Base-by-base conservation (phyloP, 2,113 vertebrate species). In the Danio rerio region DNA sequence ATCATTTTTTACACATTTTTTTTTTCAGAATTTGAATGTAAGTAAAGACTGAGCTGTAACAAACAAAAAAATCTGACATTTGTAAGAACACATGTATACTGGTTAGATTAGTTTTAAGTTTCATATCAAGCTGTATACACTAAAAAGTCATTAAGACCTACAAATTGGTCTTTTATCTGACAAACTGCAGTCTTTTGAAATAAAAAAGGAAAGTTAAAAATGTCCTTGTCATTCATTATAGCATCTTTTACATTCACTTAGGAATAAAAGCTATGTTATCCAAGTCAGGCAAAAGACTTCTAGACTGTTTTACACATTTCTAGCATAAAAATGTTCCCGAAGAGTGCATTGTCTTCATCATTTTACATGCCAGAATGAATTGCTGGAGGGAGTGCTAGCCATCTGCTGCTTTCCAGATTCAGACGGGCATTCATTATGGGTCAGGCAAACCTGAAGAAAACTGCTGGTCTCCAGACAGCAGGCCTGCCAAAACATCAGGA, bases 361-460 rank as follows among this genome's bases (percentile, higher is more conserved):
- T 56, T 53, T 43, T 16, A 81, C 78, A 78, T 53, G 62, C 20
- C 50, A 16, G n/a, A 84, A 69, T 79, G 68, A 81, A 85, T 52
- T 69, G 71, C 76, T 84, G 72, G 7, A 83, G 87, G 84, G 79
- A 59, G 69, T 68, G 83, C 66, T 72, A 53, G 78, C 86, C 89
- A 91, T 91, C 90, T 90, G 88, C 87, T 59, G 12, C 79, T 16
- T 11, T 83, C 31, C 68, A 55, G 40, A 83, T 71, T 87, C 85
- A 87, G 89, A 85, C 21, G 21, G 31, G 55, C 79, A 83, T 87
- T 84, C 81, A 86, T 85, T 72, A 18, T 52, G 68, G 43, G 82
- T 58, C 78, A 79, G 74, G 74, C 81, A 40, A 82, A 71, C 78
- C 55, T 43, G 16, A 42, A 66, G 21, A 43, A 84, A 42, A 15